Conservation (phyloP, 2,113 vertebrate genomes). For the Amphilophus citrinellus region DNA sequence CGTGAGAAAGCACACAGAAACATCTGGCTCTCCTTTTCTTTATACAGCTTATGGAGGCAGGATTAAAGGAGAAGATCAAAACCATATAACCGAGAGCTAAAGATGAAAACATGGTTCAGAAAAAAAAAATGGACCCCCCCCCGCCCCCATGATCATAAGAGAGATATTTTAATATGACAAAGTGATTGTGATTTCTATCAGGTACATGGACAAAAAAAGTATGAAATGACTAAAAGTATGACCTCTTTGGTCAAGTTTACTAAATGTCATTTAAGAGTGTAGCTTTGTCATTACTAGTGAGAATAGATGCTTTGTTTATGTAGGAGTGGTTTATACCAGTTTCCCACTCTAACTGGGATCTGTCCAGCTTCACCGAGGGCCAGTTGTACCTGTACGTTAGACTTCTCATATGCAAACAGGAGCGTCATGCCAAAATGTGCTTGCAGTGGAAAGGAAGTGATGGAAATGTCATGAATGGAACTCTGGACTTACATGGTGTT, state of each 20-base stretch:
- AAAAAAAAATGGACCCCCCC: too few relatives aligned
- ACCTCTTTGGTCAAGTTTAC: neutral
- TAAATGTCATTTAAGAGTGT: neutral
- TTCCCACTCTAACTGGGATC: neutral
- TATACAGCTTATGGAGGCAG: neutral
- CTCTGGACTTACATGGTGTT: slow-evolving; percentile 68
- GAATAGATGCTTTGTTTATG: neutral
- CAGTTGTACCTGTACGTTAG: neutral
- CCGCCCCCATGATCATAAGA: neutral
- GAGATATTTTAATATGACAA: neutral
- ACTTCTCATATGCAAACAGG: neutral
- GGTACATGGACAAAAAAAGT: neutral
- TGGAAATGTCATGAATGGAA: slow-evolving; percentile 23
- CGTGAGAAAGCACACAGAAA: neutral
- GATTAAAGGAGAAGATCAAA: neutral
- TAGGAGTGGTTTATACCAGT: neutral
- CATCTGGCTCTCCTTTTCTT: neutral
- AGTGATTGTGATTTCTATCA: neutral
- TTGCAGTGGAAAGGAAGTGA: slow-evolving; percentile 26
- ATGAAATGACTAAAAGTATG: neutral
- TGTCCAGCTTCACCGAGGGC: neutral
- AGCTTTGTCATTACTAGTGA: neutral
- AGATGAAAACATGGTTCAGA: neutral
- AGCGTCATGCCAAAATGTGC: neutral
- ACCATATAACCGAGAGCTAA: neutral